These are phyloP conservation scores for Cygnus atratus DNA, from an alignment of 2,113 vertebrate genomes.

Conservation along the genomic window DNA sequence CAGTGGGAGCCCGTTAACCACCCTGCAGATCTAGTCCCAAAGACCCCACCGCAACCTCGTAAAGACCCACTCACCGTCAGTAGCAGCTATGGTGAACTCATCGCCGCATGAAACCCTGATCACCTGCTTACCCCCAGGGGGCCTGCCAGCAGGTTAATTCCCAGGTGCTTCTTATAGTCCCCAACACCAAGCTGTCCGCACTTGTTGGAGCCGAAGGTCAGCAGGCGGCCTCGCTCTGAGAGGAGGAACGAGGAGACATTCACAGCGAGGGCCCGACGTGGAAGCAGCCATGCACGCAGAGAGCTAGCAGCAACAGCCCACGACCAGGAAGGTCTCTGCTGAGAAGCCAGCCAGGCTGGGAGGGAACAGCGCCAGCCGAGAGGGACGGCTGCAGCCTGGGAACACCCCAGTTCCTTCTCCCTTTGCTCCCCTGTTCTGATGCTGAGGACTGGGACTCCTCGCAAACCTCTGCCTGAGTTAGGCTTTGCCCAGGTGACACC, in stretches of 20 bases:
- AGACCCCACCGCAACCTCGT: neutral
- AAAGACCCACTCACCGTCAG: slow-evolving; percentile 85
- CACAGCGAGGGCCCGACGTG: neutral
- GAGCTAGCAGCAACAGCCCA: neutral
- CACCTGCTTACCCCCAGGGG: slow-evolving; percentile 93
- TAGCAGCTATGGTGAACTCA: slow-evolving; percentile 96
- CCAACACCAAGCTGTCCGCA: slow-evolving; percentile 95
- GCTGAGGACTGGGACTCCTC: neutral
- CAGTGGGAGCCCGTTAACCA: neutral
- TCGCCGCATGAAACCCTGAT: slow-evolving; percentile 96
- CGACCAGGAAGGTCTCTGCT: neutral
- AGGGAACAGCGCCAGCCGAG: neutral
- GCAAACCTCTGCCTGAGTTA: neutral
- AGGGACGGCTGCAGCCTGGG: neutral
- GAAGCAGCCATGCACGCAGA: neutral
- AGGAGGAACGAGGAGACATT: slow-evolving; percentile 41
- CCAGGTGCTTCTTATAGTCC: slow-evolving; percentile 93
- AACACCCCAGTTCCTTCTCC: neutral
- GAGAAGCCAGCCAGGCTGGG: neutral
- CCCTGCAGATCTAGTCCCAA: neutral
- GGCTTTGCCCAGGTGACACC: neutral
- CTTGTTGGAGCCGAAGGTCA: slow-evolving; percentile 97
- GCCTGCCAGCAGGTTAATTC: slow-evolving; percentile 91
- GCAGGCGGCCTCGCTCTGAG: slow-evolving; percentile 88
- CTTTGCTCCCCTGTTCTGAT: neutral